Evolutionary conservation across 1,140 invertebrate species (phyloP).

Genomic region (Rhagoletis zephyria): DNA sequence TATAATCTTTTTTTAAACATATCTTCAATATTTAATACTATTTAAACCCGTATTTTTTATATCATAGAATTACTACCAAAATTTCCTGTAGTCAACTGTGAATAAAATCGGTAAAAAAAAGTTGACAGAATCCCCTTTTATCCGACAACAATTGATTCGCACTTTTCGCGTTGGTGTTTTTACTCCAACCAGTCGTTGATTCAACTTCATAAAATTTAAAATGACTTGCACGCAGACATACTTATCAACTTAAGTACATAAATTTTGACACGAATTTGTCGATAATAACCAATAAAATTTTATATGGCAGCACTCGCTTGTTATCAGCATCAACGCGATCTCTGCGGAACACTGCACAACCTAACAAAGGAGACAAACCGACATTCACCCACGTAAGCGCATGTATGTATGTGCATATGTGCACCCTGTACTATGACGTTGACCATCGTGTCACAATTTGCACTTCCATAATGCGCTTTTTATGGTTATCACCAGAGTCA

Average conservation of each 20-base stretch:
- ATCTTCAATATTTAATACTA: no score
- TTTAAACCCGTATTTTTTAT: no score
- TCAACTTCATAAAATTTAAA: neutral
- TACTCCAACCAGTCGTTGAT: neutral
- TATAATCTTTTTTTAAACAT: no score
- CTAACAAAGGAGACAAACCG: no score
- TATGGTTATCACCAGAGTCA: neutral
- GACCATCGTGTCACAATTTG: slow-evolving; percentile 36
- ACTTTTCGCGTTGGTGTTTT: no score
- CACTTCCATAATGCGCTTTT: slow-evolving; percentile 29
- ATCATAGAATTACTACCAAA: no score
- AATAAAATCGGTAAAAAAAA: no score
- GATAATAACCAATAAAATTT: slow-evolving; percentile 10
- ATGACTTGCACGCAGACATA: neutral
- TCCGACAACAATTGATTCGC: no score
- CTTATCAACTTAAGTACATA: neutral
- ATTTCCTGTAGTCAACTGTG: no score
- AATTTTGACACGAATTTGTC: neutral
- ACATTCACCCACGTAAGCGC: no score
- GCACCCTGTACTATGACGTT: neutral
- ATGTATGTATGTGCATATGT: neutral
- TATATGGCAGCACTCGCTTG: neutral
- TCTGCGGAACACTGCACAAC: neutral
- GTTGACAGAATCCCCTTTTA: no score
- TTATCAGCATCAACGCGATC: neutral